Base-by-base conservation (phyloP, 2,113 vertebrate species). In the Euleptes europaea region DNA sequence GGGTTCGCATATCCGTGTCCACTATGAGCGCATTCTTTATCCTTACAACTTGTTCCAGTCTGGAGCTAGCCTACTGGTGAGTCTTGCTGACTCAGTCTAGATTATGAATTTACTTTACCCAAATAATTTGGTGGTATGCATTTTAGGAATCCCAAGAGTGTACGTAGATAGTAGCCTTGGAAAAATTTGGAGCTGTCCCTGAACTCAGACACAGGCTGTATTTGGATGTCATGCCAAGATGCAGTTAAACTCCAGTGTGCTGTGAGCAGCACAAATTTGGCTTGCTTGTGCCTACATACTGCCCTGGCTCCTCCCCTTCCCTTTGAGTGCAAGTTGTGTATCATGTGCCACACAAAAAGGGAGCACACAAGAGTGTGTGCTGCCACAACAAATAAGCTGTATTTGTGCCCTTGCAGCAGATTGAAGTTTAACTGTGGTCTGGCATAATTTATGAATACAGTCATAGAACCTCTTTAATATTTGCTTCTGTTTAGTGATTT, bases 31-130 rank as follows among this genome's bases (percentile, higher is more conserved):
- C 40, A 96, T 98, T 44, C 98, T 99, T 78, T 98, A 99, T 85
- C 99, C 99, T 13, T 99, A 99, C 97, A 98, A 98, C 85, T 94
- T 99, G 78, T 99, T 99, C 94, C 97, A 98, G 91, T 97, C 95
- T 7, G 98, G 98, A 86, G 94, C 98, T 0, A 99, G 98, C 88
- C 94, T 99, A 31, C 86, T 98, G 97, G 99, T 99, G 94, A 98
- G 98, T 95, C 3, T 35, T 80, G 70, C 71, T 23, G 33, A 35
- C 9, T 35, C 26, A 0, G 26, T 1, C 33, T 67, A 9, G 0
- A 40, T 33, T 69, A 0, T 35, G 67, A 44, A 60, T 4, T 1
- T 26, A 33, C 71, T 54, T 44, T 9, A 71, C 38, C 35, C 73
- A 85, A 3, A 49, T 51, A 31, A 44, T 63, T 38, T 71, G 12